These are phyloP conservation scores for Argyresthia albistria DNA, from an alignment of 2,888 invertebrate genomes.

Conservation along the genomic window DNA sequence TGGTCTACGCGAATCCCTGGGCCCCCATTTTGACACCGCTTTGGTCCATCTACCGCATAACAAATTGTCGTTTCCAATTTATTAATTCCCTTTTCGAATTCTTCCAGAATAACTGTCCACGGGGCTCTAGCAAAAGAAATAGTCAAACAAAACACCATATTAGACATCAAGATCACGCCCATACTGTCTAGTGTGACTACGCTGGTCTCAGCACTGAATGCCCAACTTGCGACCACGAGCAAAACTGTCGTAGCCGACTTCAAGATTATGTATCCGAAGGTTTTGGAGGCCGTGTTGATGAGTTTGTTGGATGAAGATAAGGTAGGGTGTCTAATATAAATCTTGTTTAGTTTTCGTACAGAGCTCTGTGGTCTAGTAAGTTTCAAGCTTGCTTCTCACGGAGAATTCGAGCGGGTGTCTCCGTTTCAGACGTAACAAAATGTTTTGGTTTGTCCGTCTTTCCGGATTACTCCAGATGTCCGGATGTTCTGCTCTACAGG, in stretches of 20 bases:
- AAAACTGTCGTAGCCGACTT: slow-evolving; percentile 21
- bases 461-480: too few species aligned
- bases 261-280: slow-evolving; percentile 32
- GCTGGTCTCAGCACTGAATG: slow-evolving; percentile 36
- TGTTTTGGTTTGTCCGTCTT: too few species aligned
- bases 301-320: slow-evolving; percentile 50
- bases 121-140: slow-evolving; percentile 60
- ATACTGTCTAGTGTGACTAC: slow-evolving; percentile 35
- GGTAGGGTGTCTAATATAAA: too few species aligned
- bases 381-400: too few species aligned
- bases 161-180: slow-evolving; percentile 51
- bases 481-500: too few species aligned
- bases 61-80: not conserved
- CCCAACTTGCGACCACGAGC: slow-evolving; percentile 34
- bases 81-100: not conserved
- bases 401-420: too few species aligned
- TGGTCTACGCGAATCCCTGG: too few species aligned
- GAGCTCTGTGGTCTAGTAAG: too few species aligned
- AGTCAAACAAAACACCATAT: slow-evolving; percentile 47
- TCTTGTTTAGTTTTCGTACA: too few species aligned
- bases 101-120: slow-evolving; percentile 50
- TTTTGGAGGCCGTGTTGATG: slow-evolving; percentile 32
- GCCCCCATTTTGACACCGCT: too few species aligned
- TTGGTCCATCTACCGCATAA: not conserved
- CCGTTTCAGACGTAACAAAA: too few species aligned